Evolutionary conservation across 2,797 vertebrate genomes (phyloP), one percentile per base, ranked within the genome.

Genomic region (Thaleichthys pacificus): DNA sequence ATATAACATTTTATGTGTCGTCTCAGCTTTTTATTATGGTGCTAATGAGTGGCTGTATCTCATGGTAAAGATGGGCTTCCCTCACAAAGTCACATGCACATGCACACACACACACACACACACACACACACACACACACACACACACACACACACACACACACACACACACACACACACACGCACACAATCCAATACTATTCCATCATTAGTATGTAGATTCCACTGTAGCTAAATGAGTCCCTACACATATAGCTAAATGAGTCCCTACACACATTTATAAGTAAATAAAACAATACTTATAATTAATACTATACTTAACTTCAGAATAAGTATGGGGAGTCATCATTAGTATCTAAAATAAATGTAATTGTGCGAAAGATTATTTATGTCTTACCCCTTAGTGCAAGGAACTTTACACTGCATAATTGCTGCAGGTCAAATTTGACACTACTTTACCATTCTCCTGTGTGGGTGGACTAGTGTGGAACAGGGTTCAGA

Each of bases 1-100:
- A 99, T 98, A 98, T 98, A 99, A 98, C 95, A 95, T 98, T 99
- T 98, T 98, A 99, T 96, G 95, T 96, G 96, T 96, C 94, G 96
- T 97, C 97, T 95, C 96, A 96, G 95, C 95, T 96, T 95, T 97
- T 98, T 97, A 98, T 96, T 97, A 96, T 95, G 94, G 95, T 96
- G 95, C 96, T 98, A 98, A 98, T 96, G 96, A 98, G 96, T 93
- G 94, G 94, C 94, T 91, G 92, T 92, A 95, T 95, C 96, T 96
- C 95, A 95, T 93, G 89, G 88, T 82, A 81, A 82, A 82, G 80
- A 83, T 28, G 22, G 67, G 75, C 71, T 26, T 21, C 82, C 71
- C 75, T 76, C 9, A 77, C 85, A 77, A 12, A 61, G 24, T 30
- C 26, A 28, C 1, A 6, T 9, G n/a, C n/a, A 69, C 67, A 69